A percentile compares a stretch with the other conserved stretches of the same genome.
Evolutionary conservation across 2,888 invertebrate genomes (phyloP).

Genomic region (Limnephilus lunatus): DNA sequence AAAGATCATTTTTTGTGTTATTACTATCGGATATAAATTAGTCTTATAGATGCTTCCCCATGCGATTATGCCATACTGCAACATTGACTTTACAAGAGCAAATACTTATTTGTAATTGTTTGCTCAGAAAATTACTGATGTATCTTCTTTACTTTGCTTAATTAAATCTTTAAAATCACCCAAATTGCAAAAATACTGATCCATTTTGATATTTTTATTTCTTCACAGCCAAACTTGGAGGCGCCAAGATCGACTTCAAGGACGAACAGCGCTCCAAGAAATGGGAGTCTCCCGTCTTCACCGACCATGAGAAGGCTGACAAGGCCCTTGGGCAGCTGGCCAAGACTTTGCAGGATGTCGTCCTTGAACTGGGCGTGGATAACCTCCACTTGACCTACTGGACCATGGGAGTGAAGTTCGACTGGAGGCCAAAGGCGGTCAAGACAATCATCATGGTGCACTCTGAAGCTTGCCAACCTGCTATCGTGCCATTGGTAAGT

Average conservation of each 20-base stretch:
- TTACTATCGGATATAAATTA: no score
- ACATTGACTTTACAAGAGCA: no score
- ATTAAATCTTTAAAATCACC: not conserved
- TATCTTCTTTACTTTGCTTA: no score
- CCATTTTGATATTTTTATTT: not conserved
- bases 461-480: slow-evolving; percentile 79
- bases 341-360: slow-evolving; percentile 67
- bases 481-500: slow-evolving; percentile 78
- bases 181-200: not conserved
- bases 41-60: no score
- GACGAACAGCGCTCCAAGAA: slow-evolving; percentile 69
- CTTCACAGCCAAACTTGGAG: slow-evolving; percentile 73
- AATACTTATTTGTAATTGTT: no score
- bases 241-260: slow-evolving; percentile 71
- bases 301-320: slow-evolving; percentile 68
- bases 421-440: slow-evolving; percentile 81
- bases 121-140: no score
- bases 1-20: no score
- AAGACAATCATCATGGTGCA: slow-evolving; percentile 84
- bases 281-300: slow-evolving; percentile 67
- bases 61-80: no score
- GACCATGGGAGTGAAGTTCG: not conserved
- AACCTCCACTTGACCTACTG: slow-evolving; percentile 28
- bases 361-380: slow-evolving; percentile 66
- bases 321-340: slow-evolving; percentile 66